Evolutionary conservation across 2,113 vertebrate genomes (phyloP).

Genomic region (Sminthopsis crassicaudata): DNA sequence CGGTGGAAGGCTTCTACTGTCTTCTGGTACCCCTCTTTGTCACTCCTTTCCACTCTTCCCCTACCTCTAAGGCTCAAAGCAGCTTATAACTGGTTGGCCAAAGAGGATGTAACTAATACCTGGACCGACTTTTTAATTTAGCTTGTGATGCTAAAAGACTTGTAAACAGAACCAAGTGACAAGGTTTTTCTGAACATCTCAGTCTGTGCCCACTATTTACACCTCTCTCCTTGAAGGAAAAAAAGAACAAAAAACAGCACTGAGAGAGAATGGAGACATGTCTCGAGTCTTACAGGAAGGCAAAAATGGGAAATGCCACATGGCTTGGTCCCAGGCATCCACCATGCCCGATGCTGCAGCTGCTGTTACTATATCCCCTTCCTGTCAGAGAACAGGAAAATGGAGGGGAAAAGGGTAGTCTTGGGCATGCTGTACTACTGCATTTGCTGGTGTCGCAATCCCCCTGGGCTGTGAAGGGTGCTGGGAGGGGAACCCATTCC

Average conservation of each 20-base stretch:
- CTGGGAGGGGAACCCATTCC: slow-evolving; percentile 79
- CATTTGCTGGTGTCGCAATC: slow-evolving; percentile 85
- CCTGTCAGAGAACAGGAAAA: slow-evolving; percentile 31
- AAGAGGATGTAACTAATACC: slow-evolving; percentile 78
- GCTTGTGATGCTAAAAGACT: slow-evolving; percentile 77
- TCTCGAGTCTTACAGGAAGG: slow-evolving; percentile 52
- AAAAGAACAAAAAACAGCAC: slow-evolving; percentile 71
- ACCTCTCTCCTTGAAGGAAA: slow-evolving; percentile 76
- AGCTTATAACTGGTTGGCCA: slow-evolving; percentile 70
- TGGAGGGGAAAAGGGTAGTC: slow-evolving; percentile 44
- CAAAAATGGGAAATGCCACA: slow-evolving; percentile 63
- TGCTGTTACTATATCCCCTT: slow-evolving; percentile 35
- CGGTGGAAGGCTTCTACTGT: slow-evolving; percentile 3
- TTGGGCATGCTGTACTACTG: slow-evolving; percentile 70
- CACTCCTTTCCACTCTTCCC: slow-evolving; percentile 41
- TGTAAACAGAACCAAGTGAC: slow-evolving; percentile 83
- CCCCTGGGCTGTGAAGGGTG: slow-evolving; percentile 76
- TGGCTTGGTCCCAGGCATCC: slow-evolving; percentile 66
- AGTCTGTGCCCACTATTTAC: slow-evolving; percentile 72
- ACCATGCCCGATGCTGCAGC: slow-evolving; percentile 56
- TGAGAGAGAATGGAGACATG: slow-evolving; percentile 76
- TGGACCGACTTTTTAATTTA: slow-evolving; percentile 81
- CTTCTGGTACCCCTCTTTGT: slow-evolving; percentile 42
- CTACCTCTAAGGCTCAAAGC: slow-evolving; percentile 61
- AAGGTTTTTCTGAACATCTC: slow-evolving; percentile 73